Evolutionary conservation across 2,113 vertebrate genomes (phyloP), one percentile per base, ranked within the genome.

Genomic region (Dissostichus mawsoni): DNA sequence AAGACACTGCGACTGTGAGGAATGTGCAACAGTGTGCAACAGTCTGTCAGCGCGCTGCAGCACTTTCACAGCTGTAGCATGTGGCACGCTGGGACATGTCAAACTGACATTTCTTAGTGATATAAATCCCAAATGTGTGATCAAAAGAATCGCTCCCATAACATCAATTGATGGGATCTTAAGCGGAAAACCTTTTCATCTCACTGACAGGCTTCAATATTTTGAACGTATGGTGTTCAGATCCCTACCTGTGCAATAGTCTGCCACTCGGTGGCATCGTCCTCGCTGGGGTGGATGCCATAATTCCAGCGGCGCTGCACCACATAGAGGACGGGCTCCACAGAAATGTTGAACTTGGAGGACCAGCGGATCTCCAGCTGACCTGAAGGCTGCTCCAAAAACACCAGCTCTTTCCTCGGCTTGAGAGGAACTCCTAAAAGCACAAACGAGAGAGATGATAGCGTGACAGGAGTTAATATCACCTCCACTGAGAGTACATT

Each of bases 261-360:
- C 93, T 97, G 92, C 98, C 98, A 99, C 8, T 86, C 93, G 0
- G 96, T 97, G 80, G 97, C 97, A 13, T 97, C 96, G 8, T 98
- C 97, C 33, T 99, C 98, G 1, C 96, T 99, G 44, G 97, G 98
- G 71, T 99, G 97, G 80, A 99, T 98, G 44, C 98, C 98, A 6
- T 96, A 96, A 87, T 99, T 99, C 97, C 97, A 99, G 58, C 97
- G 93, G 4, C 96, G 95, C 84, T 99, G 98, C 25, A 99, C 93
- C 70, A 99, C 96, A 7, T 99, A 98, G 47, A 98, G 96, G 29
- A 98, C 98, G 0, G 98, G 98, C 66, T 99, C 98, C 36, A 97
- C 97, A 0, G 98, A 99, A 66, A 99, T 94, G 81, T 99, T 99
- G 89, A 98, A 99, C 83, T 97, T 97, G 2, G 97, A 99, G 57